Percentiles rank a stretch among this genome's conserved stretches.
phyloP scores from a whole-genome alignment of 1,140 invertebrate genomes.

The Psix sp. region DNA sequence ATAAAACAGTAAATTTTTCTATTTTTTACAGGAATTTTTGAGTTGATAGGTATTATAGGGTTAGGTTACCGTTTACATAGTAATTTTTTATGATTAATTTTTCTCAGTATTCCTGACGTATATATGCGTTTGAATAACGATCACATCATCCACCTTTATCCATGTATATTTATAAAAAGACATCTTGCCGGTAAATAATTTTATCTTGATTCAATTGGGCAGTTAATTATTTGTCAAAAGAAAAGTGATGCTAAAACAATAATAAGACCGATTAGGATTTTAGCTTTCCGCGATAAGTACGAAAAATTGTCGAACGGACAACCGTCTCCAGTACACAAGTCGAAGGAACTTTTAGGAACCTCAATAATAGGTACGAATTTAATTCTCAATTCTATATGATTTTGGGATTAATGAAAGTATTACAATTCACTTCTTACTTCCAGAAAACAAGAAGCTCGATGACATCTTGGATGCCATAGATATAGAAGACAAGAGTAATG shows the following conservation, averaged over 20 bases:
- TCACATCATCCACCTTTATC: slow-evolving; percentile 7
- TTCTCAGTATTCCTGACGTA: too few relatives aligned
- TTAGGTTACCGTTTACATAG: too few relatives aligned
- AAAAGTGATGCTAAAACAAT: not conserved
- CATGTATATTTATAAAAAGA: not conserved
- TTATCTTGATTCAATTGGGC: not conserved
- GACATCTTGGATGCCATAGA: not conserved
- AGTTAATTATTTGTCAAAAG: not conserved
- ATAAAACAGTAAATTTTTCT: too few relatives aligned
- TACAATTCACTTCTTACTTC: not conserved
- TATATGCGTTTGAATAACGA: slow-evolving; percentile 8
- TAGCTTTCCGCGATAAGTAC: slow-evolving; percentile 1
- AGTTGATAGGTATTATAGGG: too few relatives aligned
- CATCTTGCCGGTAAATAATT: not conserved
- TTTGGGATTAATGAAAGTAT: not conserved
- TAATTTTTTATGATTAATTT: too few relatives aligned
- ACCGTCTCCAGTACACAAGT: not conserved
- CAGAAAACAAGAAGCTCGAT: not conserved
- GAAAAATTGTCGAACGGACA: not conserved
- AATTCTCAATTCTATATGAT: not conserved
- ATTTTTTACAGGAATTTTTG: too few relatives aligned
- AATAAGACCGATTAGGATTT: not conserved
- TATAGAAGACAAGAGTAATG: not conserved
- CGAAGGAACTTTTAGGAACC: not conserved
- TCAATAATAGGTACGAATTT: not conserved